Conservation (phyloP, 1,140 invertebrate species). For the Brachionus calyciflorus region DNA sequence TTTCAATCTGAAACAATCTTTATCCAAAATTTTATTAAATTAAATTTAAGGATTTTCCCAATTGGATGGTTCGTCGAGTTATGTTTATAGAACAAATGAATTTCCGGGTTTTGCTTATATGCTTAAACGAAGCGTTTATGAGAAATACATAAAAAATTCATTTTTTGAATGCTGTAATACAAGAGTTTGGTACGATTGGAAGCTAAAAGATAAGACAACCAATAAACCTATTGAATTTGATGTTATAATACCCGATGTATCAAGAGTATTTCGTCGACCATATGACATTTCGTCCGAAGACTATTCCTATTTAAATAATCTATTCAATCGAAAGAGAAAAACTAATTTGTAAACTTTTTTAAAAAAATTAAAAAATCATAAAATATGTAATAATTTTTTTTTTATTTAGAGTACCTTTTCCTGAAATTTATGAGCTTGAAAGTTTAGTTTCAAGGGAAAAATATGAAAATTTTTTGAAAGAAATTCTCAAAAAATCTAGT, state of each 20-base stretch:
- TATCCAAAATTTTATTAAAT: background rate
- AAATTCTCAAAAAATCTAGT: background rate
- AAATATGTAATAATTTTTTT: background rate
- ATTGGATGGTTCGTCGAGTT: constrained; percentile 51
- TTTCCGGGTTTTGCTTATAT: constrained; percentile 58
- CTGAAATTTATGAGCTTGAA: background rate
- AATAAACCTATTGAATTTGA: constrained; percentile 47
- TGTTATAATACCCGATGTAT: constrained; percentile 56
- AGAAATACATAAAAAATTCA: constrained; percentile 49
- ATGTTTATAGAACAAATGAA: constrained; percentile 54
- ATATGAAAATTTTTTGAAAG: constrained; percentile 30
- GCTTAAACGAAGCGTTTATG: constrained; percentile 51
- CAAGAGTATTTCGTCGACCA: constrained; percentile 53
- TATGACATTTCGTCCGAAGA: constrained; percentile 49
- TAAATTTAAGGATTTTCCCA: constrained; percentile 54
- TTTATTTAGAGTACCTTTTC: background rate
- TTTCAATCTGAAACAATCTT: too few species aligned
- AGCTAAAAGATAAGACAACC: constrained; percentile 36
- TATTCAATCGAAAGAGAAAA: constrained; percentile 51
- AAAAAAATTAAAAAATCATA: constrained; percentile 1
- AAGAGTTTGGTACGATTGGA: constrained; percentile 55
- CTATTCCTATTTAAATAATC: constrained; percentile 47
- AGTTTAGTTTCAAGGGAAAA: background rate
- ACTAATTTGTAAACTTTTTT: constrained; percentile 53
- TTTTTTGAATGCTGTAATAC: constrained; percentile 51